Conservation (phyloP, 1,140 invertebrate genomes). For the Caenorhabditis latens region DNA sequence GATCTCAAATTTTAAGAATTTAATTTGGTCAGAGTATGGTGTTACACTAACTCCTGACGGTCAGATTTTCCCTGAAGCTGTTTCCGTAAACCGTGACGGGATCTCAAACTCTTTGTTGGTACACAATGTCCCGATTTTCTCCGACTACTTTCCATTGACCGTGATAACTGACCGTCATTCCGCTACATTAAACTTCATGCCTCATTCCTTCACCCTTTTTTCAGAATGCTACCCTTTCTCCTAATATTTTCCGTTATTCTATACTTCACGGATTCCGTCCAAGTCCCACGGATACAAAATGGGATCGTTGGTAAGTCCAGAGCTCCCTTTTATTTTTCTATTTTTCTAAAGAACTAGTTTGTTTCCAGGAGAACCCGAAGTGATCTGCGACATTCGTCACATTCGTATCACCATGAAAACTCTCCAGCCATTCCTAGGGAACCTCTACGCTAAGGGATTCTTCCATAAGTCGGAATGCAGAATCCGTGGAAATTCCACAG, state of each 20-base stretch:
- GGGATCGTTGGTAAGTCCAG: neutral
- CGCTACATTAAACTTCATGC: too few species aligned
- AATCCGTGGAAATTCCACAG: neutral
- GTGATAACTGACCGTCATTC: too few species aligned
- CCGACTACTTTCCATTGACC: too few species aligned
- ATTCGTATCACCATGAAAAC: conserved; percentile 23
- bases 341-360: too few species aligned
- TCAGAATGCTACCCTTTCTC: neutral
- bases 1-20: too few species aligned
- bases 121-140: too few species aligned
- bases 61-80: too few species aligned
- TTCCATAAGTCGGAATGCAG: conserved; percentile 49
- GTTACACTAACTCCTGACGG: too few species aligned
- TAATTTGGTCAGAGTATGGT: too few species aligned
- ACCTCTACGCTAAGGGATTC: conserved; percentile 28
- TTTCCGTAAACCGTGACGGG: too few species aligned
- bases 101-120: too few species aligned
- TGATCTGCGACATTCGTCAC: conserved; percentile 17
- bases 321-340: too few species aligned
- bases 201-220: neutral
- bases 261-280: neutral
- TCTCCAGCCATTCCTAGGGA: neutral
- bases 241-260: neutral
- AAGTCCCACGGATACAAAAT: conserved; percentile 26
- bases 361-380: conserved; percentile 32